Base-by-base conservation (phyloP, 1,140 invertebrate species). In the Pissodes strobi region DNA sequence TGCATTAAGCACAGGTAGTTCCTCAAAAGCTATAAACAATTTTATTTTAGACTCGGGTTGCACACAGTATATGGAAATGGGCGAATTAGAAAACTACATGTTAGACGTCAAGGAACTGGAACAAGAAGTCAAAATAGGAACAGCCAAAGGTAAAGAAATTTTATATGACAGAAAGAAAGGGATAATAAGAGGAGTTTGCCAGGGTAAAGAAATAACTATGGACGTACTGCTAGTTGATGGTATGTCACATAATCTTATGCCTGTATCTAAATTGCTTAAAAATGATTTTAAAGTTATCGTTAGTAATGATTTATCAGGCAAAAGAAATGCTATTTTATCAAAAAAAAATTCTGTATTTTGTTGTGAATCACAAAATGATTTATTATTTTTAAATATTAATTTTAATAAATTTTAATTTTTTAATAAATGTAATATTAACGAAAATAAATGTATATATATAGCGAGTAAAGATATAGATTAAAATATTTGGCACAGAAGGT, bases 401-500 rank as follows among this genome's bases (percentile, higher is more conserved):
- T 43, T 43, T 43, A n/a, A 43, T 5, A n/a, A 10, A 12, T n/a
- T n/a, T n/a, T n/a, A n/a, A n/a, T n/a, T n/a, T n/a, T n/a, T n/a
- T n/a, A 17, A 43, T 6, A 43, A 12, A 17, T 10, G 15, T 43
- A 6, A 43, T n/a, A 34, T 34, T n/a, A 34, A 34, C 6, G n/a
- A 13, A 43, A 43, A 13, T 17, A 10, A 12, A 5, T 43, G 5
- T 12, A n/a, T n/a, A n/a, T 43, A 17, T 12, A 12, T 6, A 43
- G 6, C 13, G 5, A 43, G n/a, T n/a, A n/a, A n/a, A n/a, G n/a
- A n/a, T n/a, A n/a, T n/a, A 12, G 15, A 43, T 43, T 10, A 15
- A 46, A 25, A 52, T 41, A 13, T 63, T 9, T 69, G 68, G 64
- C 60, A 68, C 37, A 55, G 56, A 53, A 64, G 61, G 41, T 46